These are phyloP conservation scores for Pimephales promelas DNA, from an alignment of 2,113 vertebrate genomes.

Conservation along the genomic window DNA sequence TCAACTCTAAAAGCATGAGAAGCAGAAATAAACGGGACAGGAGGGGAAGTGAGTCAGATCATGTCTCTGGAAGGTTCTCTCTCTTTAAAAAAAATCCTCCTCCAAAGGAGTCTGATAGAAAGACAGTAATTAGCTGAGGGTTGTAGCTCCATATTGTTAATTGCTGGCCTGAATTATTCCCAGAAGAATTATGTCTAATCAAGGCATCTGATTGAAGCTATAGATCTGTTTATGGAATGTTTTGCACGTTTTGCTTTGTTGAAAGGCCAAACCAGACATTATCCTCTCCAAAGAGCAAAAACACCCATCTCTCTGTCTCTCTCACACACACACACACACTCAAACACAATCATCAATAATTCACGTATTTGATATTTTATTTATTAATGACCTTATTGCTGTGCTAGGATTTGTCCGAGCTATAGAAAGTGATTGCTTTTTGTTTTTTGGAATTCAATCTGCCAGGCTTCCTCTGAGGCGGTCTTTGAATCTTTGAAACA, in stretches of 20 bases:
- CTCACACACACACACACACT: not conserved
- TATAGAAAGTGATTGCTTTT: not conserved
- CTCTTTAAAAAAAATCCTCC: not conserved
- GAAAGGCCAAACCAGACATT: constrained; percentile 29
- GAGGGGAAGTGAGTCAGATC: not conserved
- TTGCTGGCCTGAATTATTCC: not conserved
- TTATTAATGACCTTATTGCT: constrained; percentile 74
- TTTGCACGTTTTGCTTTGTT: not conserved
- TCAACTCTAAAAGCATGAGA: not conserved
- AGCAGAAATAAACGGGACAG: not conserved
- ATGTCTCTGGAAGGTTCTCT: not conserved
- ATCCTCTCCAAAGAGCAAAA: constrained; percentile 27
- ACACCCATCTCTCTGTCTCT: constrained; percentile 49
- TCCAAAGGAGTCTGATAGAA: not conserved
- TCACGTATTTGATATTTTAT: constrained; percentile 72
- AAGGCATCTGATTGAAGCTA: not conserved
- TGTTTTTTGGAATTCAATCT: not conserved
- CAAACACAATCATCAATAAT: constrained; percentile 65
- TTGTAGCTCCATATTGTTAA: not conserved
- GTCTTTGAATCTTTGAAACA: not conserved
- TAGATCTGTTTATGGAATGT: constrained; percentile 18
- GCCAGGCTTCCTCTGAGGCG: not conserved
- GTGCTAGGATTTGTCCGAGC: constrained; percentile 8
- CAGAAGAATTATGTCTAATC: not conserved
- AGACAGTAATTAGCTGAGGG: constrained; percentile 1